Evolutionary conservation across 37 sponge, comb jelly and placozoan species (phyloP).

Genomic region (Axinella damicornis): DNA sequence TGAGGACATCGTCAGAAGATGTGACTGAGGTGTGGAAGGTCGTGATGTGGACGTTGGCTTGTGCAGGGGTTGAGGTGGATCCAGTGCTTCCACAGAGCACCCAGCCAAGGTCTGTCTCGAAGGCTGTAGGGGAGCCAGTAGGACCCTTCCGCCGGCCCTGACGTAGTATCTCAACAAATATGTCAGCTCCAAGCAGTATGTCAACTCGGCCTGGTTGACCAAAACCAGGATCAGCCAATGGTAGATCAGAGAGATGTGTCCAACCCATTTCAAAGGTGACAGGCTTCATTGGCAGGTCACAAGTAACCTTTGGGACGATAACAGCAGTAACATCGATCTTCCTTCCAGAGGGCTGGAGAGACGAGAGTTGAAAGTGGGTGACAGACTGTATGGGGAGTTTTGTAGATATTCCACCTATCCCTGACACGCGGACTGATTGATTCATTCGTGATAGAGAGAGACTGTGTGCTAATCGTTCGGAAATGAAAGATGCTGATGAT

Average conservation of each 20-base stretch:
- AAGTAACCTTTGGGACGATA: conserved; percentile 37
- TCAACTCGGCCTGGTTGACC: conserved; percentile 48
- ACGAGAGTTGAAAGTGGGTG: conserved; percentile 21
- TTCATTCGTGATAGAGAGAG: conserved; percentile 33
- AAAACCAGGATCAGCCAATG: conserved; percentile 42
- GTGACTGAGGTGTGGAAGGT: conserved; percentile 33
- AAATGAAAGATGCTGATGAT: conserved; percentile 48
- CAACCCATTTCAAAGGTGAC: conserved; percentile 34
- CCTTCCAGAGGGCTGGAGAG: conserved; percentile 24
- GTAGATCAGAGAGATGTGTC: conserved; percentile 43
- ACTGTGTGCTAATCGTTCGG: conserved; percentile 53
- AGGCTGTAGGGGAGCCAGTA: conserved; percentile 33
- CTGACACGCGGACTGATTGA: conserved; percentile 47
- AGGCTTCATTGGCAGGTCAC: conserved; percentile 47
- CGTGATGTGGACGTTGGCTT: conserved; percentile 4
- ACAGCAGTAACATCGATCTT: conserved; percentile 43
- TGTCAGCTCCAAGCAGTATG: conserved; percentile 44
- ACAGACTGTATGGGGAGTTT: conserved; percentile 32
- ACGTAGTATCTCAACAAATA: conserved; percentile 39
- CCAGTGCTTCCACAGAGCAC: conserved; percentile 48
- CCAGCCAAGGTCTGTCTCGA: conserved; percentile 55
- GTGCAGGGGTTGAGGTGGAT: not conserved
- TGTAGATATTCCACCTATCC: conserved; percentile 43
- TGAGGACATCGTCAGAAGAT: conserved; percentile 38
- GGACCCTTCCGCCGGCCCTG: conserved; percentile 61